Evolutionary conservation across 2,113 vertebrate species (phyloP), one percentile per base, ranked within the genome.

Genomic region (Chrysochloris asiatica): DNA sequence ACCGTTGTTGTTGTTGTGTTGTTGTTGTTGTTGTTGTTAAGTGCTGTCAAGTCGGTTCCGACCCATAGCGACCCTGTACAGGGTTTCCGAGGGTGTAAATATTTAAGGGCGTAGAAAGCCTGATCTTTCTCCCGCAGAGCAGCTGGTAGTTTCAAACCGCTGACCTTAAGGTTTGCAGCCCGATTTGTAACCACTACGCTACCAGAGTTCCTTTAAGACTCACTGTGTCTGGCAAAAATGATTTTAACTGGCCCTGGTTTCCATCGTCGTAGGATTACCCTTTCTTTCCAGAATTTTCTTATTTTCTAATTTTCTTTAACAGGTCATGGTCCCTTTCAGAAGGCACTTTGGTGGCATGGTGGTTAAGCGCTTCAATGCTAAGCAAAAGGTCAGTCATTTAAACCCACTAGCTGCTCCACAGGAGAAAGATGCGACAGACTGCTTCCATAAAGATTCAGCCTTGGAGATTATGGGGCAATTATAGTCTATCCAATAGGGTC

Each of bases 251-350:
- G 86, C 41, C 77, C 65, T 69, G 75, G 86, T 69, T 90, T 80
- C 76, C 80, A 92, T 36, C 50, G 71, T 45, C 72, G 76, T 36
- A 86, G 71, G 90, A 76, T 14, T 28, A 61, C 9, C 38, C 59
- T 80, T 86, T 82, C 81, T 77, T 80, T 41, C 65, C 72, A 4
- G 86, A 91, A 89, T 73, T 91, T 90, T 73, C 82, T 36, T 59
- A 24, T 67, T 92, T 92, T 59, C 80, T n/a, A n/a, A n/a, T n/a
- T 90, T 83, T 88, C 79, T 81, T 87, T 75, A 82, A 73, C 17
- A 71, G 28, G 38, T 14, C 24, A 30, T 76, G 48, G 83, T 21
- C 56, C 69, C 26, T 69, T 69, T 69, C 67, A 38, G 36, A 69
- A 69, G 19, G 30, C 30, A 30, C 30, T 30, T 12, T 63, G 26